Base-by-base conservation (phyloP, 2,113 vertebrate genomes). In the Brachyistius frenatus region DNA sequence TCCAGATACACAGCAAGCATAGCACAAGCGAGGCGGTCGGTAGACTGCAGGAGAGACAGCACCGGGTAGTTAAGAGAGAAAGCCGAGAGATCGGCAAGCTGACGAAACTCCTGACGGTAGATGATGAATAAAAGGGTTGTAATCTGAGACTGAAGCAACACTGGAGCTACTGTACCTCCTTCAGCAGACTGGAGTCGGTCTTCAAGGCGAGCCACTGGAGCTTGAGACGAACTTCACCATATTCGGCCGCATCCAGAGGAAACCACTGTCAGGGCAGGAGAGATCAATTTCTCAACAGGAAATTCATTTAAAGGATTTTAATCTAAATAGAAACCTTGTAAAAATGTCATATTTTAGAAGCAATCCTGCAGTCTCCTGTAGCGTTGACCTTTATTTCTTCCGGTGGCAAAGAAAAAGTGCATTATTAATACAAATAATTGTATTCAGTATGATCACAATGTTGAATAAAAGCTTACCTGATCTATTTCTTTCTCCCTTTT, bases 1-100 rank as follows among this genome's bases (percentile, higher is more conserved):
- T 99, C 96, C 91, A 99, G 91, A 92, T 98, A 99, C 53, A 99
- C 94, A 3, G 97, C 76, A 0, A 99, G 94, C 95, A 99, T 95
- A 41, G 97, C 98, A 73, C 96, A 96, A 44, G 97, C 94, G 14
- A 93, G 78, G 54, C 95, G 94, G 1, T 91, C 85, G 7, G 70
- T 54, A 33, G 95, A 93, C 98, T 99, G 81, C 9, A 89, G 57
- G 58, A 14, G 8, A 76, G 14, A 8, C 15, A 4, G 4, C 55
- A 60, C 8, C 41, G 8, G 2, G 4, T 2, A 23, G 5, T 9
- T 30, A 5, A 47, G 3, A 49, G 6, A 7, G 5, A 31, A 39
- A 69, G 41, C 1, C 10, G 41, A 44, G 41, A 44, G 9, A 5
- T 7, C 2, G 6, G 9, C 39, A 7, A 5, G 2, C 3, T 36